Conservation (phyloP, 1,140 invertebrate genomes). For the Centruroides vittatus region DNA sequence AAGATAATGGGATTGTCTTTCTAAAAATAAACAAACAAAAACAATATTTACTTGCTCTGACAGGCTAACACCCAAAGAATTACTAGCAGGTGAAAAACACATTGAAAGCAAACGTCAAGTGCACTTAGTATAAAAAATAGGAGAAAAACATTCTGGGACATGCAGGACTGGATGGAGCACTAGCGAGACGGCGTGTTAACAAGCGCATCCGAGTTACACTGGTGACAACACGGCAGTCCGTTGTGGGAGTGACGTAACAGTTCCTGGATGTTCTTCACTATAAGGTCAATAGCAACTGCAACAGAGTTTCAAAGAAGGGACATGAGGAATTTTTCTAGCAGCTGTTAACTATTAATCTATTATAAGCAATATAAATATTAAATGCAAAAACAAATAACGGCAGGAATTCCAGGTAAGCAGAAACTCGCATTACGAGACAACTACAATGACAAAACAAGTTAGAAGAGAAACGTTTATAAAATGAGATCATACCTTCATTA, state of each 20-base stretch:
- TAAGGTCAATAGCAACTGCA: constrained; percentile 95
- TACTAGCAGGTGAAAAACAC: no score
- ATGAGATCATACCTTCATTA: constrained; percentile 60
- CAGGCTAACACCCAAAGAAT: no score
- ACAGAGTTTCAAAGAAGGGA: constrained; percentile 39
- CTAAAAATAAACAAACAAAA: no score
- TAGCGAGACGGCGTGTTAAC: neutral
- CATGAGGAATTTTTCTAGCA: neutral
- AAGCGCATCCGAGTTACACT: neutral
- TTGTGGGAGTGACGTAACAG: constrained; percentile 42
- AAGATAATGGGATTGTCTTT: no score
- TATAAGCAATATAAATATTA: neutral
- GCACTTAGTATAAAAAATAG: no score
- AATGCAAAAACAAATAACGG: neutral
- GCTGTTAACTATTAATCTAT: neutral
- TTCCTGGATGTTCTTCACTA: constrained; percentile 96
- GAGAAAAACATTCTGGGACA: no score
- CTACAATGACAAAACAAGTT: no score
- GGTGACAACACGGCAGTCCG: neutral
- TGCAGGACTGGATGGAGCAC: no score
- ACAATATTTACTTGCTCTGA: no score
- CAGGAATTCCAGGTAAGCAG: neutral
- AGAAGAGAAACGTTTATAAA: no score
- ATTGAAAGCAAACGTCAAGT: no score
- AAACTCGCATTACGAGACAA: neutral